Conservation (phyloP, 2,888 invertebrate species). For the Dasypolia templi region DNA sequence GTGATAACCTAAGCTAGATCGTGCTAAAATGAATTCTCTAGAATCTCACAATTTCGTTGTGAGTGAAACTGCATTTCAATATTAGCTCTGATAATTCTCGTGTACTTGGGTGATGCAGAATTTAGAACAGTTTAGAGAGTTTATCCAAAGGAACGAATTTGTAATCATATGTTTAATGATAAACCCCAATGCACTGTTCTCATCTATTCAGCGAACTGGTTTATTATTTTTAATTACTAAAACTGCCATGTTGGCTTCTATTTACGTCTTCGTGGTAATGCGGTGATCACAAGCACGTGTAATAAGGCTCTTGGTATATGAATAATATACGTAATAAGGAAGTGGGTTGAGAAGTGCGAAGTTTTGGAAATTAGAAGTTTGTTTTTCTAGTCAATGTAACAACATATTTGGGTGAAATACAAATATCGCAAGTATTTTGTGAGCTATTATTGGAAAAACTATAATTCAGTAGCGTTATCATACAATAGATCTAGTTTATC, state of each 20-base stretch:
- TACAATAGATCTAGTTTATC: slow-evolving; percentile 7
- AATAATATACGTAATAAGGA: slow-evolving; percentile 21
- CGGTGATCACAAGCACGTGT: background rate
- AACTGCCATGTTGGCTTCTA: background rate
- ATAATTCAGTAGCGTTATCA: background rate
- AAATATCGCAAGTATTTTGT: background rate
- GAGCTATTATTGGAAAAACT: background rate
- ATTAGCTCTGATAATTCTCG: background rate
- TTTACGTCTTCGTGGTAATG: background rate
- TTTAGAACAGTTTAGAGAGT: background rate
- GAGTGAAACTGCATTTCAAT: slow-evolving; percentile 6
- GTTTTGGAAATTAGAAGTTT: no score
- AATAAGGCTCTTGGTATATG: slow-evolving; percentile 2
- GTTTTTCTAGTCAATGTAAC: no score
- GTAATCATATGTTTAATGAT: slow-evolving; percentile 8
- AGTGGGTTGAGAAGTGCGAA: background rate
- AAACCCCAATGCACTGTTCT: slow-evolving; percentile 11
- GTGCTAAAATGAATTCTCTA: background rate
- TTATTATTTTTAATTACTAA: slow-evolving; percentile 44
- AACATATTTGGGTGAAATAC: no score
- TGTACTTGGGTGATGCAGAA: background rate
- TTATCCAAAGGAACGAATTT: background rate
- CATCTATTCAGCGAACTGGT: slow-evolving; percentile 2
- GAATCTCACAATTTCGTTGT: slow-evolving; percentile 7
- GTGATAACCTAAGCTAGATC: background rate